phyloP scores from a whole-genome alignment of 2,113 vertebrate species.

The Brevimyrus niger region DNA sequence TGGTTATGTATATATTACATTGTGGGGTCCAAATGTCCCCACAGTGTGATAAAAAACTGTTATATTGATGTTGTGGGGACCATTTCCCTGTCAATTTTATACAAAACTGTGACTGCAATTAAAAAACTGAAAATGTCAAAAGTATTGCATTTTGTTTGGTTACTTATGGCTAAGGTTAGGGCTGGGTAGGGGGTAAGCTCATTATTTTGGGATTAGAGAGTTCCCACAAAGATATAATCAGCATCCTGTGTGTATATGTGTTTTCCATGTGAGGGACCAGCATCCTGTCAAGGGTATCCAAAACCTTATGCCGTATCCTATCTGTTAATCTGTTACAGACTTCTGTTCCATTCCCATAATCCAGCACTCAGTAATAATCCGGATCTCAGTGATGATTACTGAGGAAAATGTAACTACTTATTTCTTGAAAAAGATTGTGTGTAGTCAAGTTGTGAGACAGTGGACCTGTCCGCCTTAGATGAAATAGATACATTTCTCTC shows the following conservation, averaged over 20 bases:
- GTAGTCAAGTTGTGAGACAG: neutral
- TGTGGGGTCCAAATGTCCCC: neutral
- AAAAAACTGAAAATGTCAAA: neutral
- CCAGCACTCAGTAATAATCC: neutral
- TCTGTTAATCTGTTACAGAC: neutral
- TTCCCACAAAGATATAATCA: neutral
- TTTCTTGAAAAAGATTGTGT: neutral
- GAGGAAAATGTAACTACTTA: neutral
- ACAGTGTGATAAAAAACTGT: too few species aligned
- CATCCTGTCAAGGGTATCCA: neutral
- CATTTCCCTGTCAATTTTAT: neutral
- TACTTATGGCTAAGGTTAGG: neutral
- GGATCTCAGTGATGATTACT: neutral
- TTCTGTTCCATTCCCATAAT: neutral
- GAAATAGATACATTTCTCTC: neutral
- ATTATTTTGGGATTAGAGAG: neutral
- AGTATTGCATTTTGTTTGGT: neutral
- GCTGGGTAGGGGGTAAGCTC: neutral
- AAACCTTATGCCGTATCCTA: neutral
- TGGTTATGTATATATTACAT: neutral
- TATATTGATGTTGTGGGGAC: neutral
- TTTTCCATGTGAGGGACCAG: neutral
- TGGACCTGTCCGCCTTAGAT: neutral
- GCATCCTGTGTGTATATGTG: neutral
- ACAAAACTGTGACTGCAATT: neutral